These are phyloP conservation scores for Falco naumanni DNA, from an alignment of 2,797 vertebrate genomes.

Conservation along the genomic window DNA sequence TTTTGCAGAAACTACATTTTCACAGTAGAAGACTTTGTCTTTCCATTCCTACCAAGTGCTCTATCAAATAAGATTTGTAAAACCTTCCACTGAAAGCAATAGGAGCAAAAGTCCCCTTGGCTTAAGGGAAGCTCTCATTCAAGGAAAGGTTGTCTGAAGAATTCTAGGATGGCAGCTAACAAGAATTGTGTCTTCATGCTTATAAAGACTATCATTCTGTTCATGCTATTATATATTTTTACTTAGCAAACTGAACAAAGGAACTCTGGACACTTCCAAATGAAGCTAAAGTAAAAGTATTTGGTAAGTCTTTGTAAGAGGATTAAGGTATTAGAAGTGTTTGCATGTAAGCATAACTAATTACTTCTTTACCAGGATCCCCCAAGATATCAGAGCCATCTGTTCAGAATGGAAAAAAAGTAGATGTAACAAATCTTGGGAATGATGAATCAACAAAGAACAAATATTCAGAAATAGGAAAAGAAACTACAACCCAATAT, in stretches of 20 bases:
- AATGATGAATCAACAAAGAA: not conserved
- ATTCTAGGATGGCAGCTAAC: not conserved
- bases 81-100: not conserved
- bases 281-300: not conserved
- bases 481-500: not conserved
- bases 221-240: not conserved
- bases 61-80: not conserved
- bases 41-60: not conserved
- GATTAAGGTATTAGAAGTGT: not conserved
- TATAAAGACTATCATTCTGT: not conserved
- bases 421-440: not conserved
- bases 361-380: not conserved
- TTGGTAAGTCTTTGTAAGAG: not conserved
- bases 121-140: not conserved
- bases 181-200: not conserved
- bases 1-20: slow-evolving; percentile 9
- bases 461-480: not conserved
- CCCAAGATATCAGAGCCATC: not conserved
- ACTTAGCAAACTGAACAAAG: not conserved
- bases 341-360: not conserved
- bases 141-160: not conserved
- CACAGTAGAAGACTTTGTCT: not conserved
- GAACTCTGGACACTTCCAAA: not conserved
- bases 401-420: slow-evolving; percentile 11
- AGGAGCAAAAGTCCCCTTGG: not conserved